Base-by-base conservation (phyloP, 2,888 invertebrate genomes). In the Stenodema calcarata region DNA sequence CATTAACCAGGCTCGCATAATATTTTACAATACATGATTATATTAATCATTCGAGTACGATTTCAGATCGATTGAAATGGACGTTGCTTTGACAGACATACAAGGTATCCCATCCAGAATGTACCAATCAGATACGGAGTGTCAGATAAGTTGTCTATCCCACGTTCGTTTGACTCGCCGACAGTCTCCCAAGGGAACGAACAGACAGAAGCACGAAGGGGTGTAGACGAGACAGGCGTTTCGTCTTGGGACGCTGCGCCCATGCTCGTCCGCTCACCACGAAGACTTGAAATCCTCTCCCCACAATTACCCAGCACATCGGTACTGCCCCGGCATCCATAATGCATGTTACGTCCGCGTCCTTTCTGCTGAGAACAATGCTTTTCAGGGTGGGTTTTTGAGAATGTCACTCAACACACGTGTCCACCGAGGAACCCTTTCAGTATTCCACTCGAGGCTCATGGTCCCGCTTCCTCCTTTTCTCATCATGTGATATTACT, bases 391-490 rank as follows among this genome's bases (percentile, higher is more conserved):
- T 16, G 41, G 73, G 73, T 41, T 35, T 73, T 73, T 30, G 73
- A 73, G 73, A 73, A 73, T 73, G 73, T 73, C 73, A 73, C 73
- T 73, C 73, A 73, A 35, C 73, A 73, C 73, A 73, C 73, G 73
- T 73, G 73, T 73, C 73, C 73, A 73, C 73, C 16, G 73, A 23
- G 62, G 73, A 35, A n/a, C n/a, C 41, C 73, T 73, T 73, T 73
- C 35, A 14, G 73, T 73, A 73, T 73, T 73, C 73, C 35, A 41
- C 9, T 18, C 73, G 35, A 35, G 35, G 73, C 73, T 14, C 16
- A 35, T 30, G 41, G 35, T 41, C 73, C 73, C 28, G 16, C 16
- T 35, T 73, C 73, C 41, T 28, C 18, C 73, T 30, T n/a, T 7
- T 35, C 7, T 27, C 27, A 30, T 7, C 70, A 14, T 50, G 50